Percentiles rank a stretch among this genome's conserved stretches.
Conservation (phyloP, 2,113 vertebrate species). For the Tyrannus savana region DNA sequence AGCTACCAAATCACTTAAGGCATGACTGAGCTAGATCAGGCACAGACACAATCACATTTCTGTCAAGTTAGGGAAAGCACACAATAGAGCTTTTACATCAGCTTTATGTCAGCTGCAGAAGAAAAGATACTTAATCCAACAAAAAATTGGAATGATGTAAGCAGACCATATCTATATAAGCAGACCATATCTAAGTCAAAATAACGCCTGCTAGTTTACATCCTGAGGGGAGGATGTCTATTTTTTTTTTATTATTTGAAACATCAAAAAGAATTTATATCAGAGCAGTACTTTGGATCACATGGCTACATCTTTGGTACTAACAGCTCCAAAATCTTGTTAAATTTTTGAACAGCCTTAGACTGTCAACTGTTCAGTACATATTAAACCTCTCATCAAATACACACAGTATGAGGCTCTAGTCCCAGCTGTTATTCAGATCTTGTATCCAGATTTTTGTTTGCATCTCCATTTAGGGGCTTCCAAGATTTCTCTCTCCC, state of each 20-base stretch:
- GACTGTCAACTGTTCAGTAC: not conserved
- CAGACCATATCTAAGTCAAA: not conserved
- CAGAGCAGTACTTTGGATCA: not conserved
- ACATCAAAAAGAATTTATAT: not conserved
- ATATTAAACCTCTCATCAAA: not conserved
- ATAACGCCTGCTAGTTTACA: not conserved
- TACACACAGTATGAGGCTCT: not conserved
- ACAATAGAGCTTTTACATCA: not conserved
- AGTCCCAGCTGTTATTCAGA: not conserved
- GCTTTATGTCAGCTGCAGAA: not conserved
- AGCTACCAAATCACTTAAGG: not conserved
- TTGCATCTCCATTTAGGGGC: not conserved
- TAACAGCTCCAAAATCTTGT: not conserved
- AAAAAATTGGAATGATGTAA: not conserved
- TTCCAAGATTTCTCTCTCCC: not conserved
- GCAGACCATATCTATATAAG: not conserved
- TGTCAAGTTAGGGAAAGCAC: not conserved
- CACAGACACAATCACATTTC: not conserved
- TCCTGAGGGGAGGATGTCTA: fast-evolving
- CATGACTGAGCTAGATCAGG: slow-evolving; percentile 25
- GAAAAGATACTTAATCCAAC: not conserved
- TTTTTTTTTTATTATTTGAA: not conserved
- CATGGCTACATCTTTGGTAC: not conserved
- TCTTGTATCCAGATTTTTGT: not conserved
- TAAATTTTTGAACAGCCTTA: not conserved